Base-by-base conservation (phyloP, 2,113 vertebrate species). In the Megatriorchis doriae region DNA sequence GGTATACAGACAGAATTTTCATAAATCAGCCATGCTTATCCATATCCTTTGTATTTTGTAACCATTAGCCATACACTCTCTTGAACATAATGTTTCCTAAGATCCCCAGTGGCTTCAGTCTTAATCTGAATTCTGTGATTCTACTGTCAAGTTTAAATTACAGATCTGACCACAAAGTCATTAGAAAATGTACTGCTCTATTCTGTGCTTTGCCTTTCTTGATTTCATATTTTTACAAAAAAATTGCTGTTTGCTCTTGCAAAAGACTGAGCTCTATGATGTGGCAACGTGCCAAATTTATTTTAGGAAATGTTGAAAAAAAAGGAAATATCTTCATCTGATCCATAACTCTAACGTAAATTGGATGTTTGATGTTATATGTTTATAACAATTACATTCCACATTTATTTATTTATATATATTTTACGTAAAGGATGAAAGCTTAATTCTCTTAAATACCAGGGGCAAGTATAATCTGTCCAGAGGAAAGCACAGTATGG, bases 51-150 rank as follows among this genome's bases (percentile, higher is more conserved):
- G 93, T 94, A 86, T 74, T 63, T 78, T 62, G 70, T 70, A 96
- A 81, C 84, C 58, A 63, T 96, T 96, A 93, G 77, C 91, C 86
- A 94, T 83, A 90, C 63, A 89, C 77, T 71, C 74, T 79, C 62
- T 78, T 58, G 73, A 95, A 83, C 61, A n/a, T 73, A 91, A 94
- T 75, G 72, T 94, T 97, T 96, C 78, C 81, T 81, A 50, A 92
- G 62, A 88, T 92, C 93, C 80, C 87, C 3, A 5, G 80, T 85
- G 92, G 58, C 74, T 96, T 96, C 63, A 40, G 27, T 70, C 89
- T 83, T 93, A 92, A 91, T 91, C 89, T 92, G 90, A 89, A 91
- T 93, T 96, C 85, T 95, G 86, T 81, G 79, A 90, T 88, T 80
- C 74, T 61, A 53, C 63, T 83, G 71, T 90, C 87, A 94, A 78